Percentiles rank a stretch among this genome's conserved stretches.
Conservation (phyloP, 2,888 invertebrate species). For the Trachelus iudaicus region DNA sequence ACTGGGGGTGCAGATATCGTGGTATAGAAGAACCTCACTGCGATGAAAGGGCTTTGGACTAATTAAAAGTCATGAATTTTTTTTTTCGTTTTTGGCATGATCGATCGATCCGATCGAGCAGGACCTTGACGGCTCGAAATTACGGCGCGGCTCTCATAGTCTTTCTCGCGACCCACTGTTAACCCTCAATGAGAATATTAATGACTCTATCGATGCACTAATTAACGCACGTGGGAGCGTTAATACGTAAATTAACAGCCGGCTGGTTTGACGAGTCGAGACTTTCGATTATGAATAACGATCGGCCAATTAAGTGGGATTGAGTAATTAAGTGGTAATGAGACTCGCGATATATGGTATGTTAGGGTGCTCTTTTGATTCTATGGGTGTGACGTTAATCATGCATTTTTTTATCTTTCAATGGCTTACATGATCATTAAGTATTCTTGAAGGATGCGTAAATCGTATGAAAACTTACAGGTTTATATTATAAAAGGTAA, state of each 20-base stretch:
- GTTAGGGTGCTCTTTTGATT: not conserved
- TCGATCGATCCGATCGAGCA: slow-evolving; percentile 31
- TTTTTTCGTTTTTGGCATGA: slow-evolving; percentile 25
- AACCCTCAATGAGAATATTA: slow-evolving; percentile 42
- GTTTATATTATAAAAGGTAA: not conserved
- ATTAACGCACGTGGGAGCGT: slow-evolving; percentile 37
- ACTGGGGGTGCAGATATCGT: not conserved
- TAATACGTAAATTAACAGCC: slow-evolving; percentile 48
- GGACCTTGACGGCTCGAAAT: slow-evolving; percentile 15
- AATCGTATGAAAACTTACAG: not conserved
- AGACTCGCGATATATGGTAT: not conserved
- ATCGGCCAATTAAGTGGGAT: slow-evolving; percentile 43
- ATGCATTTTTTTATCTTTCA: not conserved
- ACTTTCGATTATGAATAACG: slow-evolving; percentile 44
- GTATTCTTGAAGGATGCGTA: not conserved
- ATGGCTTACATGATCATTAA: not conserved
- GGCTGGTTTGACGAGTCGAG: slow-evolving; percentile 22
- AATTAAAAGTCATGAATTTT: slow-evolving; percentile 1
- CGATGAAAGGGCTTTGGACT: not conserved
- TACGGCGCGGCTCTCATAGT: slow-evolving; percentile 1
- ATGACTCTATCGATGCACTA: slow-evolving; percentile 46
- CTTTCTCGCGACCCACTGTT: slow-evolving; percentile 8
- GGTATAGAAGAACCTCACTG: not conserved
- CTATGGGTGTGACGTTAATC: not conserved
- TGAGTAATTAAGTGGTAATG: slow-evolving; percentile 49